These are phyloP conservation scores for Ditylenchus dipsaci DNA, from an alignment of 1,140 invertebrate species.

Conservation along the genomic window DNA sequence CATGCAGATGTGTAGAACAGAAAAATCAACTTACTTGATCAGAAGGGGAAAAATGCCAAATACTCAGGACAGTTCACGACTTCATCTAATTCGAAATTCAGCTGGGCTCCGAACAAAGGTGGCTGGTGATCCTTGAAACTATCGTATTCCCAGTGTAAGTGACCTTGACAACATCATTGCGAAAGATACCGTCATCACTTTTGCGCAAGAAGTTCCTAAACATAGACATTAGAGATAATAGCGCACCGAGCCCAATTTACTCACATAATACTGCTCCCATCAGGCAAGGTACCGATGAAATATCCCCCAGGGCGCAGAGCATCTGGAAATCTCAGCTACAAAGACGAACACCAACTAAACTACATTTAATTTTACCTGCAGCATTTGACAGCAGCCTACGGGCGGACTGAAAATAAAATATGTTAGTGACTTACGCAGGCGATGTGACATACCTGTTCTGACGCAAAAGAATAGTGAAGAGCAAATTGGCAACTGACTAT, in stretches of 20 bases:
- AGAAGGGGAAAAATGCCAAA: slow-evolving; percentile 86
- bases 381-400: too few species aligned
- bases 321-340: slow-evolving; percentile 71
- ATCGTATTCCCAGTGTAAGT: slow-evolving; percentile 64
- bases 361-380: too few species aligned
- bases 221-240: background rate
- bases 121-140: slow-evolving; percentile 64
- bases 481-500: slow-evolving; percentile 90
- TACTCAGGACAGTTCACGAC: slow-evolving; percentile 98
- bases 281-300: slow-evolving; percentile 91
- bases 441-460: slow-evolving; percentile 72
- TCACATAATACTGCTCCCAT: slow-evolving; percentile 83
- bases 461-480: slow-evolving; percentile 89
- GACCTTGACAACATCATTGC: slow-evolving; percentile 60
- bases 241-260: slow-evolving; percentile 51
- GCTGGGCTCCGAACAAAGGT: slow-evolving; percentile 89
- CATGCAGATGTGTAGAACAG: slow-evolving; percentile 27
- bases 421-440: too few species aligned
- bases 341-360: background rate
- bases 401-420: too few species aligned
- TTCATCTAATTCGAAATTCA: slow-evolving; percentile 88
- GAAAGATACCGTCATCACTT: slow-evolving; percentile 25
- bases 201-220: slow-evolving; percentile 36
- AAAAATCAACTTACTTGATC: slow-evolving; percentile 64
- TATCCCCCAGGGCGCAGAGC: slow-evolving; percentile 80